phyloP scores from a whole-genome alignment of 1,140 invertebrate genomes.

The Drosophila pachea region DNA sequence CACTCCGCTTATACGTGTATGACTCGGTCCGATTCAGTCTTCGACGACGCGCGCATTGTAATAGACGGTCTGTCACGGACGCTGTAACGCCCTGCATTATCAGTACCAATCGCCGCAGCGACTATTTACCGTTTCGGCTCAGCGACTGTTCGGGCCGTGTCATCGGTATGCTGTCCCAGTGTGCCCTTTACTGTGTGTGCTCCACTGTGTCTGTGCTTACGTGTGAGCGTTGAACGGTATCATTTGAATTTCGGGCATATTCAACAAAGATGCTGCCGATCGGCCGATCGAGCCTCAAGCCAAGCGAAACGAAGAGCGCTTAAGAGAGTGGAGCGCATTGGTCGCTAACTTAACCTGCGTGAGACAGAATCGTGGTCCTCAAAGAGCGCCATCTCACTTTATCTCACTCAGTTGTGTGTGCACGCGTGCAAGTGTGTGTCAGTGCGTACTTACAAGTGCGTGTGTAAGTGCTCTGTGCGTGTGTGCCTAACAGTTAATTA shows the following conservation, averaged over 20 bases:
- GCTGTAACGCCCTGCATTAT: constrained; percentile 16
- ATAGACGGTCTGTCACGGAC: constrained; percentile 53
- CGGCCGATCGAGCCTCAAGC: constrained; percentile 40
- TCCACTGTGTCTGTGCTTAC: constrained; percentile 14
- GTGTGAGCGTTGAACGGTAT: constrained; percentile 54
- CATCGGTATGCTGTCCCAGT: constrained; percentile 38
- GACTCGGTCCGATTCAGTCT: constrained; percentile 42
- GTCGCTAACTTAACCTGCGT: constrained; percentile 32
- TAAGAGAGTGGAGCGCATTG: constrained; percentile 12
- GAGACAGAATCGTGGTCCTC: constrained; percentile 1
- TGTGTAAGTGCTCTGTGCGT: constrained; percentile 16
- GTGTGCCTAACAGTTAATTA: constrained; percentile 59
- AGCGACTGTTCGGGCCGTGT: constrained; percentile 24
- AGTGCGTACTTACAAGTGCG: not conserved
- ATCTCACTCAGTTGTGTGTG: not conserved
- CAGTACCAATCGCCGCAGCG: constrained; percentile 19
- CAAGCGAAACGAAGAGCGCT: constrained; percentile 9
- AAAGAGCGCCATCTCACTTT: not conserved
- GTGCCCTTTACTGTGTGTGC: constrained; percentile 4
- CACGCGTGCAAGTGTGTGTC: constrained; percentile 1
- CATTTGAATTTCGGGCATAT: constrained; percentile 43
- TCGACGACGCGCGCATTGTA: constrained; percentile 44
- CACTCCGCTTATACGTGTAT: constrained; percentile 30
- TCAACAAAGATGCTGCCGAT: constrained; percentile 54
- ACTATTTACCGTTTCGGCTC: constrained; percentile 36